Conservation (phyloP, 2,888 invertebrate genomes). For the Saturnia pavonia region DNA sequence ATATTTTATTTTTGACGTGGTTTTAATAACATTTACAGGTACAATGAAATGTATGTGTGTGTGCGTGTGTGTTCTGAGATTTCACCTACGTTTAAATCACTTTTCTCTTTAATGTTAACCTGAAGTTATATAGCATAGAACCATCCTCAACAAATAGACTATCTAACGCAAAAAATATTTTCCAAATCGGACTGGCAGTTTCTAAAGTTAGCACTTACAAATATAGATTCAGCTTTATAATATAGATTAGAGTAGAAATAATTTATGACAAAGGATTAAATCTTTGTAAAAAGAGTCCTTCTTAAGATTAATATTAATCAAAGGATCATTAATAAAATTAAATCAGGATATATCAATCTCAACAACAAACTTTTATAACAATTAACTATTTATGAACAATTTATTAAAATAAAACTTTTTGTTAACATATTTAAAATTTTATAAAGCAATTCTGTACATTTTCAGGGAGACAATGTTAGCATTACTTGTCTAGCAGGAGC, state of each 20-base stretch:
- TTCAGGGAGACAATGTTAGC: constrained; percentile 85
- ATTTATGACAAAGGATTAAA: too few relatives aligned
- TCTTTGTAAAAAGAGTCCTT: too few relatives aligned
- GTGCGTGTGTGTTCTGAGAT: background rate
- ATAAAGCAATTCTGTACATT: constrained; percentile 1
- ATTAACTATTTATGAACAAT: too few relatives aligned
- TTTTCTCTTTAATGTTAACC: background rate
- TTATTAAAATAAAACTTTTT: too few relatives aligned
- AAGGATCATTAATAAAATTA: too few relatives aligned
- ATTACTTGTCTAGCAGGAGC: constrained; percentile 87
- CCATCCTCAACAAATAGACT: background rate
- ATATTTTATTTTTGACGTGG: background rate
- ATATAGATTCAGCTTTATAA: too few relatives aligned
- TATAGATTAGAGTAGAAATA: too few relatives aligned
- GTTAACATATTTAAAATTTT: background rate
- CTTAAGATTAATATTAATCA: too few relatives aligned
- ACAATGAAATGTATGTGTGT: background rate
- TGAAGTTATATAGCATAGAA: background rate
- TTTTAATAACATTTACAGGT: too few relatives aligned
- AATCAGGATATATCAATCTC: too few relatives aligned
- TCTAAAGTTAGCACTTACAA: too few relatives aligned
- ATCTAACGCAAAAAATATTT: background rate
- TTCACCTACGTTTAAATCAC: background rate
- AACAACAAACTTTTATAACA: too few relatives aligned
- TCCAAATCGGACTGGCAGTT: background rate